Evolutionary conservation across 2,113 vertebrate genomes (phyloP).

Genomic region (Sapajus apella): DNA sequence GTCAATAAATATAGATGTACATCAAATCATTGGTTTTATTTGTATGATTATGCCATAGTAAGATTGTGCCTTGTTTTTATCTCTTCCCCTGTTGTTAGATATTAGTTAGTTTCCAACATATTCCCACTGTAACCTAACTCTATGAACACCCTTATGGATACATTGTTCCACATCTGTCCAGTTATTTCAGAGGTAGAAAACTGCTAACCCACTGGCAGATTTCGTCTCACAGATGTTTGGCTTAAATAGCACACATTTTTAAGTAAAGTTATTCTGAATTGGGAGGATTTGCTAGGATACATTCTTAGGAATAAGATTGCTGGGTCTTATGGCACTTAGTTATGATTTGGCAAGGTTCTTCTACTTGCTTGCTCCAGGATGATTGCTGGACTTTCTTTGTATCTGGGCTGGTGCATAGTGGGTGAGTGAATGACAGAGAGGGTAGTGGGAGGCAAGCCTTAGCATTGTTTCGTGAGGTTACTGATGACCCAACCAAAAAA

Average conservation of each 20-base stretch:
- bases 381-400: slow-evolving; percentile 1
- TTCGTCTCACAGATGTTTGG: slow-evolving; percentile 33
- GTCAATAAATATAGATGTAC: slow-evolving; percentile 13
- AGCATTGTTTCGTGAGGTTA: slow-evolving; percentile 26
- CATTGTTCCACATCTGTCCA: not conserved
- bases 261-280: slow-evolving; percentile 28
- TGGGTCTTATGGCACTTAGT: not conserved
- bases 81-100: not conserved
- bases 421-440: not conserved
- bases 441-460: not conserved
- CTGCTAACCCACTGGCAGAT: slow-evolving; percentile 4
- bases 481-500: not conserved
- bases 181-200: slow-evolving; percentile 28
- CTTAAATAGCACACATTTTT: slow-evolving; percentile 1
- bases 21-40: slow-evolving; percentile 27
- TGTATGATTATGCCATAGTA: not conserved
- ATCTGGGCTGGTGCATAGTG: not conserved
- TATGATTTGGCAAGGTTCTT: slow-evolving; percentile 43
- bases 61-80: not conserved
- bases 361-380: slow-evolving; percentile 19
- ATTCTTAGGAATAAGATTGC: slow-evolving; percentile 44
- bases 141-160: not conserved
- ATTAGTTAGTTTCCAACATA: slow-evolving; percentile 17
- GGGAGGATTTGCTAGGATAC: not conserved
- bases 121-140: not conserved